Evolutionary conservation across 2,113 vertebrate genomes (phyloP), one percentile per base, ranked within the genome.

Genomic region (Salvator merianae): DNA sequence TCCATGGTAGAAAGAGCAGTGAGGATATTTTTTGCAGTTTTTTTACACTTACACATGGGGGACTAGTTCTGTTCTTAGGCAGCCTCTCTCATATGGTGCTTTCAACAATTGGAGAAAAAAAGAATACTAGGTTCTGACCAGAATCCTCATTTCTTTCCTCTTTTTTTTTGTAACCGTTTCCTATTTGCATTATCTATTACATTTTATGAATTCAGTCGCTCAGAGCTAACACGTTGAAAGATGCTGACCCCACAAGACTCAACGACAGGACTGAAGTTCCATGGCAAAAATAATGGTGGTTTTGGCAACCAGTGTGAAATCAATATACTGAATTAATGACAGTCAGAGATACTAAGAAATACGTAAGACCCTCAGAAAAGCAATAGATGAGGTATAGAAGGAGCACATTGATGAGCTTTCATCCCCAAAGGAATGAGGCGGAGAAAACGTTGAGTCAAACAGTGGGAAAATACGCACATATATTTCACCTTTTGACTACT

Each of bases 21-120:
- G 53, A 73, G 74, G 30, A 20, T n/a, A n/a, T n/a, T 40, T 38
- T 71, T 82, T 77, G 76, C 65, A 82, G 83, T 72, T 32, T 78
- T 76, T 40, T 1, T 47, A 69, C 59, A 20, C 65, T 84, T 83
- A 55, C 76, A 83, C 77, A 59, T 12, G 16, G 55, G 78, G 77
- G 20, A 0, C 77, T 5, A 26, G 72, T 90, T 92, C 75, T 90
- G 72, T 53, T 77, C n/a, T 3, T 69, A 81, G 75, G 22, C 74
- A 71, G 89, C 89, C 66, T 84, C 77, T 4, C 18, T 0, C 0
- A 65, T 59, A 59, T 59, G 55, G 78, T 16, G 47, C 55, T 79
- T 87, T 77, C 77, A 18, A 1, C 62, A 62, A 16, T 81, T 5
- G 9, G 2, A n/a, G n/a, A 84, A 75, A 62, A 28, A 32, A 69